phyloP scores from a whole-genome alignment of 37 sponge, comb jelly and placozoan genomes.

The Crambe crambe region DNA sequence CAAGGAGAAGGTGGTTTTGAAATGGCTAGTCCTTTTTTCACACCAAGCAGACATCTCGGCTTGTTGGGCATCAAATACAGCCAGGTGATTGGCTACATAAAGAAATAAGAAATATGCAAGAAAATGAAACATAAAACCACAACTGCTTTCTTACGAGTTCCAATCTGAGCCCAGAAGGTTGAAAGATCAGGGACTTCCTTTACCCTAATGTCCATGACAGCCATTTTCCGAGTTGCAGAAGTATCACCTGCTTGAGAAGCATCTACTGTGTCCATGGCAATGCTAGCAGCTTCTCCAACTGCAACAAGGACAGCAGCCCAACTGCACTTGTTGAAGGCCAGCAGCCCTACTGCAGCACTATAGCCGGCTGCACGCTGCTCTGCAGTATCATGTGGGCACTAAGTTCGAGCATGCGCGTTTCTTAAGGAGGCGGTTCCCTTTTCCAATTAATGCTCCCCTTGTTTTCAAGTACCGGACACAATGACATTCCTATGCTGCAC shows the following conservation, averaged over 20 bases:
- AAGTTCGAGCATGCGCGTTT: too few species aligned
- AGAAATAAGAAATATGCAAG: not conserved
- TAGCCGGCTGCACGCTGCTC: too few species aligned
- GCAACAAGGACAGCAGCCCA: not conserved
- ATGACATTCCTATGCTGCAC: too few species aligned
- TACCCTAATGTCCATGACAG: conserved; percentile 9
- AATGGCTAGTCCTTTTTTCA: not conserved
- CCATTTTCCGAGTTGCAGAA: not conserved
- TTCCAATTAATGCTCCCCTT: too few species aligned
- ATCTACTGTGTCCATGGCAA: too few species aligned
- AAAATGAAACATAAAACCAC: conserved; percentile 3
- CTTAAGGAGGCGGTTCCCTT: too few species aligned
- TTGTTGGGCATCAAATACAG: not conserved
- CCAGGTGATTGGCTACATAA: conserved; percentile 15
- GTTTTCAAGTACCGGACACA: too few species aligned
- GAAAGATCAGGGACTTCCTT: conserved; percentile 18
- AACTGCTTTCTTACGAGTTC: conserved; percentile 33
- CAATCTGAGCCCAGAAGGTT: conserved; percentile 43
- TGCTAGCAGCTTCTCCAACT: too few species aligned
- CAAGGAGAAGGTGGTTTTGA: not conserved
- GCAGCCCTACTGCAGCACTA: too few species aligned
- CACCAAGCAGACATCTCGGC: not conserved
- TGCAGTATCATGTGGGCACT: too few species aligned
- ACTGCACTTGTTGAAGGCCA: not conserved
- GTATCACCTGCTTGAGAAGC: too few species aligned